These are phyloP conservation scores for Gymnopithys bicolor DNA, from an alignment of 2,797 vertebrate genomes.

Conservation along the genomic window DNA sequence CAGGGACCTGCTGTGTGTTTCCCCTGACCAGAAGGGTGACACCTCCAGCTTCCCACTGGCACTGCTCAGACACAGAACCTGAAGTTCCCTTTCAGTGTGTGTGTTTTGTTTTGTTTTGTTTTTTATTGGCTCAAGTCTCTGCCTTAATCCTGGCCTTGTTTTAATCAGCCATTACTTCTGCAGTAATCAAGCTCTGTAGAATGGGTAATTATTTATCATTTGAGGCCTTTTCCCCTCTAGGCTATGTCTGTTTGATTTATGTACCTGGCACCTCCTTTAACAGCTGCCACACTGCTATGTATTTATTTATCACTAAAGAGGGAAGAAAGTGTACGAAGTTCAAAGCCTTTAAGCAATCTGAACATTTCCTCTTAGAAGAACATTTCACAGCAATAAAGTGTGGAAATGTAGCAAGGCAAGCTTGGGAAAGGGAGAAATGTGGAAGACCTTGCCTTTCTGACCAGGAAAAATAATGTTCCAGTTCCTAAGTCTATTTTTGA, in stretches of 20 bases:
- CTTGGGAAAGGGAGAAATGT: not conserved
- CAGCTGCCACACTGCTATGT: slow-evolving; percentile 39
- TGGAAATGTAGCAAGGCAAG: not conserved
- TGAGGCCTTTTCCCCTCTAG: slow-evolving; percentile 29
- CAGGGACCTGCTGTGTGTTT: too few relatives aligned
- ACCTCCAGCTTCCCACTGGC: not conserved
- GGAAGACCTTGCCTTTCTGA: not conserved
- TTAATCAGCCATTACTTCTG: slow-evolving; percentile 26
- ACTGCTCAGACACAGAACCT: not conserved
- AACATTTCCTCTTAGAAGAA: not conserved
- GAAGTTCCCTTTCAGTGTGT: not conserved
- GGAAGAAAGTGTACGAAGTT: not conserved
- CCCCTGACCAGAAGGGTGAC: not conserved
- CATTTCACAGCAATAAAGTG: not conserved
- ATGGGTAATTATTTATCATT: slow-evolving; percentile 63
- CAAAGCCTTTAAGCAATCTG: slow-evolving; percentile 31
- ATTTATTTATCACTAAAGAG: slow-evolving; percentile 43
- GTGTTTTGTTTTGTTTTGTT: not conserved
- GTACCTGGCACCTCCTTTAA: slow-evolving; percentile 38
- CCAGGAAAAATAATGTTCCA: not conserved
- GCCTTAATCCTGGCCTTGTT: not conserved
- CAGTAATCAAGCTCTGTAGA: slow-evolving; percentile 42
- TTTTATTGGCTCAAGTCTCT: not conserved
- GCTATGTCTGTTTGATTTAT: slow-evolving; percentile 60
- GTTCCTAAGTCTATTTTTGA: not conserved